Evolutionary conservation across 2,888 invertebrate species (phyloP).

Genomic region (Idaea biselata): DNA sequence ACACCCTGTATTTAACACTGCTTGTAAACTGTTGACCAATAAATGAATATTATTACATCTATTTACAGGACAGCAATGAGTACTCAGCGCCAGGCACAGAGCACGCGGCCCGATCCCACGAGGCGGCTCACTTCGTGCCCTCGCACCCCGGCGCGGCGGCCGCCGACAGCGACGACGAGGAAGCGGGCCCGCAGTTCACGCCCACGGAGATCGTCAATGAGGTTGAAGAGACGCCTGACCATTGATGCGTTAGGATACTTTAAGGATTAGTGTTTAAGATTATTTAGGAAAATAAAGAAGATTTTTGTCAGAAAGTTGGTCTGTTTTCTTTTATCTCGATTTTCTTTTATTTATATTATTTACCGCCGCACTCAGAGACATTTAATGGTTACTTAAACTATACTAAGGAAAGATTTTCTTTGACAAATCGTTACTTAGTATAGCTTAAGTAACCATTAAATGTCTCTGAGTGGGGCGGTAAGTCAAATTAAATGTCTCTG

Average conservation of each 20-base stretch:
- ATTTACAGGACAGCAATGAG: not conserved
- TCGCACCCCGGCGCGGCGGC: constrained; percentile 85
- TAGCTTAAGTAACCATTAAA: no score
- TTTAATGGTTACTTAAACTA: no score
- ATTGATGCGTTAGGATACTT: constrained; percentile 10
- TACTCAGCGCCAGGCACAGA: constrained; percentile 78
- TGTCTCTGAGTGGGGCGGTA: no score
- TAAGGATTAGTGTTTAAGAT: not conserved
- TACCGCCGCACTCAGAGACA: no score
- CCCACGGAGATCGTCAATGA: constrained; percentile 79
- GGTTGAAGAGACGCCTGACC: constrained; percentile 48
- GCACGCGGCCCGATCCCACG: constrained; percentile 63
- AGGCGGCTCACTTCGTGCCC: constrained; percentile 77
- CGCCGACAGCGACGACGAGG: constrained; percentile 83
- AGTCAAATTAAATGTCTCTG: no score
- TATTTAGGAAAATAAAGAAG: not conserved
- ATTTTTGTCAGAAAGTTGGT: not conserved
- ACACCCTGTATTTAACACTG: no score
- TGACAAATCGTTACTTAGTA: no score
- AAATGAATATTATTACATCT: not conserved
- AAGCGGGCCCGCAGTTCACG: constrained; percentile 43
- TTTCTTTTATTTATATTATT: not conserved
- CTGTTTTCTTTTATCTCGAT: not conserved
- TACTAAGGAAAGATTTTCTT: no score
- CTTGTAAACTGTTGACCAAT: not conserved